Evolutionary conservation across 2,113 vertebrate species (phyloP).

Genomic region (Polypterus senegalus): DNA sequence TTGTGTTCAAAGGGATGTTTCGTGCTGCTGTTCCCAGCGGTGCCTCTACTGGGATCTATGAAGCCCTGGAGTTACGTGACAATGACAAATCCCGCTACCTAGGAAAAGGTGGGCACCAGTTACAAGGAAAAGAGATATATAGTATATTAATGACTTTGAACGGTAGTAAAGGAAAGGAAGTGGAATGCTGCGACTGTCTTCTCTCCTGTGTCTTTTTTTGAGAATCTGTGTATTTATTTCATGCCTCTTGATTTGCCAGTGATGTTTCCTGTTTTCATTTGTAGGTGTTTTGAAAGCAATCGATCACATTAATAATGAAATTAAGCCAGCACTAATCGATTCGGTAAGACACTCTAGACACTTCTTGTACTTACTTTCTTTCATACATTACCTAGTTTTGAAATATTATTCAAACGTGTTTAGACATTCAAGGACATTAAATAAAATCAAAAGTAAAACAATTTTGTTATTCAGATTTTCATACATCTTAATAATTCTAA

Average conservation of each 20-base stretch:
- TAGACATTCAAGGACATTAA: too few relatives aligned
- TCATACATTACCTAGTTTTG: too few relatives aligned
- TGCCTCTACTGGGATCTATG: slow-evolving; percentile 79
- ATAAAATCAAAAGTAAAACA: too few relatives aligned
- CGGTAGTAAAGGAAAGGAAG: too few relatives aligned
- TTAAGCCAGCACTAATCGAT: slow-evolving; percentile 67
- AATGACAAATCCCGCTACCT: slow-evolving; percentile 80
- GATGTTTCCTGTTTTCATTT: background rate
- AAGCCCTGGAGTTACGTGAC: slow-evolving; percentile 78
- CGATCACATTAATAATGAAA: slow-evolving; percentile 76
- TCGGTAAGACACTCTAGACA: slow-evolving; percentile 56
- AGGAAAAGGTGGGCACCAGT: slow-evolving; percentile 62
- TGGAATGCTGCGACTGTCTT: background rate
- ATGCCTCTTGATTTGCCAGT: too few relatives aligned
- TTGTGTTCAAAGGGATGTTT: slow-evolving; percentile 52
- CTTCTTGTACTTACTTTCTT: too few relatives aligned
- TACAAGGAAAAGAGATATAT: background rate
- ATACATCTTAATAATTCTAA: too few relatives aligned
- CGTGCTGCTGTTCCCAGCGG: slow-evolving; percentile 80
- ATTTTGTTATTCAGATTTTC: too few relatives aligned
- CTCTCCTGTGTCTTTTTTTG: slow-evolving; percentile 7
- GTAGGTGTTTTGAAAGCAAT: slow-evolving; percentile 82
- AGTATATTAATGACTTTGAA: too few relatives aligned
- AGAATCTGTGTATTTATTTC: too few relatives aligned
- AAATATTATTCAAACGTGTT: too few relatives aligned